phyloP scores from a whole-genome alignment of 2,113 vertebrate genomes.

The Burhinus oedicnemus region DNA sequence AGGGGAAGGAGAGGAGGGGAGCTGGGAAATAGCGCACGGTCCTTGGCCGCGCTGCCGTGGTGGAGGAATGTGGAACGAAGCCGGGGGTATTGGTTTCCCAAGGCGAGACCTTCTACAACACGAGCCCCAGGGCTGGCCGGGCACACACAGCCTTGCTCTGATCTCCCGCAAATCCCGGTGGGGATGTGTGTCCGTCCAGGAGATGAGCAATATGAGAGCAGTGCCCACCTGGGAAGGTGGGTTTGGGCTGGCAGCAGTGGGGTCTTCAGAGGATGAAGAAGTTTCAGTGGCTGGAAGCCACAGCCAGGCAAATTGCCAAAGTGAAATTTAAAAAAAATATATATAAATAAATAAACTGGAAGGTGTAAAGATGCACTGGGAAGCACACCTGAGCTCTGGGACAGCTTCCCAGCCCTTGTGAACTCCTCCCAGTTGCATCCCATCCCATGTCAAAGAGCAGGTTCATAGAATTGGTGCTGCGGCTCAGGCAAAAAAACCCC shows the following conservation, averaged over 20 bases:
- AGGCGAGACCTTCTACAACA: neutral
- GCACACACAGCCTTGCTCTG: neutral
- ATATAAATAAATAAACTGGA: accelerated
- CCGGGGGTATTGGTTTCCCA: constrained; percentile 34
- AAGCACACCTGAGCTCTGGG: neutral
- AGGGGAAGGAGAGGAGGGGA: constrained; percentile 10
- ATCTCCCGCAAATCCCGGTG: accelerated
- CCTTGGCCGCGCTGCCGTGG: neutral
- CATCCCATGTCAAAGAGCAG: neutral
- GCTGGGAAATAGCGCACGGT: constrained; percentile 15
- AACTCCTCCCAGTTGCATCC: neutral
- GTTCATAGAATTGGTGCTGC: neutral
- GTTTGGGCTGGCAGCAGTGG: neutral
- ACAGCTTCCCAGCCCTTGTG: neutral
- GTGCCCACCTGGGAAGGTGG: accelerated
- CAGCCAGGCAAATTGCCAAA: neutral
- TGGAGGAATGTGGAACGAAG: constrained; percentile 38
- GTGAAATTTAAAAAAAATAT: neutral
- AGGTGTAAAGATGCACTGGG: neutral
- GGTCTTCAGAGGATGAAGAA: neutral
- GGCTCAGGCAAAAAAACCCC: neutral
- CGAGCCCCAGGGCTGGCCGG: neutral
- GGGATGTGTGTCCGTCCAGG: neutral
- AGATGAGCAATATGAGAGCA: neutral
- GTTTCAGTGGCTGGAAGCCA: neutral